A percentile compares a stretch with the other conserved stretches of the same genome.
phyloP scores from a whole-genome alignment of 2,888 invertebrate species.

The Autographa pulchrina region DNA sequence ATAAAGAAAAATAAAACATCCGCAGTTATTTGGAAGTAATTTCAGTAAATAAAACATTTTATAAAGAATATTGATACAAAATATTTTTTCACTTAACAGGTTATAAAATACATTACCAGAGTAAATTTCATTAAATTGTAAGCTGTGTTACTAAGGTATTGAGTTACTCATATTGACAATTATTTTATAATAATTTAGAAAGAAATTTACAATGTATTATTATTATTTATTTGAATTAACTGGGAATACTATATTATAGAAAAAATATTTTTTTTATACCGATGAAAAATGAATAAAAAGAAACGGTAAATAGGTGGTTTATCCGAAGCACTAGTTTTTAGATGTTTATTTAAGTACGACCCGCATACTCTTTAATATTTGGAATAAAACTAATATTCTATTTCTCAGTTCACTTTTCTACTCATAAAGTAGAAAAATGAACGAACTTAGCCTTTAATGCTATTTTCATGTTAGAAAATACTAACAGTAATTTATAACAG shows the following conservation, averaged over 20 bases:
- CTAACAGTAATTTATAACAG: conserved; percentile 51
- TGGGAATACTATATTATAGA: conserved; percentile 40
- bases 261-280: conserved; percentile 72
- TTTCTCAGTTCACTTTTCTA: conserved; percentile 71
- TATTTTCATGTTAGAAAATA: conserved; percentile 49
- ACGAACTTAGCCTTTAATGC: conserved; percentile 53
- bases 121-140: conserved; percentile 54
- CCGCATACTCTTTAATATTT: conserved; percentile 70
- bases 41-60: not conserved
- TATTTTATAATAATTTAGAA: conserved; percentile 78
- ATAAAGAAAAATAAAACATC: not conserved
- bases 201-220: conserved; percentile 48
- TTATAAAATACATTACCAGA: conserved; percentile 65
- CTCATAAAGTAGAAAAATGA: conserved; percentile 72
- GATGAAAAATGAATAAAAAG: conserved; percentile 78
- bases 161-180: conserved; percentile 74
- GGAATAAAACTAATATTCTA: conserved; percentile 62
- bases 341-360: conserved; percentile 70
- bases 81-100: conserved; percentile 79
- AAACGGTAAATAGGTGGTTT: conserved; percentile 41
- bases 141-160: conserved; percentile 64
- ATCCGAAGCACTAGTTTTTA: conserved; percentile 52
- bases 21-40: not conserved
- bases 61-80: conserved; percentile 19
- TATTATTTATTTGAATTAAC: conserved; percentile 69